phyloP scores from a whole-genome alignment of 2,797 vertebrate genomes.

The Chelmon rostratus region DNA sequence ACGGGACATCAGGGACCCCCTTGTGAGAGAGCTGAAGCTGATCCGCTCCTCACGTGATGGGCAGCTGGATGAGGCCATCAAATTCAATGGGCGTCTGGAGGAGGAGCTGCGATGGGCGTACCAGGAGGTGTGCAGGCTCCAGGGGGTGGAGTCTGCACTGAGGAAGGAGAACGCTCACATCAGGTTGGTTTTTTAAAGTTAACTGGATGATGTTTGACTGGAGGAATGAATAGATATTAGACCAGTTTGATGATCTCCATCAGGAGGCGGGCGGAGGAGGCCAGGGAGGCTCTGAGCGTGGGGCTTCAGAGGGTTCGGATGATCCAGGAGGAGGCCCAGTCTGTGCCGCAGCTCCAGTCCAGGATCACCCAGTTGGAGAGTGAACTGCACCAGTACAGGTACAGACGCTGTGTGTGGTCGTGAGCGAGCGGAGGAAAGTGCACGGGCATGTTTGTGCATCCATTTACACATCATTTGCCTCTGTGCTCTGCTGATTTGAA shows the following conservation, averaged over 20 bases:
- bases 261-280: constrained; percentile 84
- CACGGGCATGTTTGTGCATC: constrained; percentile 27
- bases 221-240: background rate
- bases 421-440: background rate
- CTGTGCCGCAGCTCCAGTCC: constrained; percentile 78
- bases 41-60: constrained; percentile 86
- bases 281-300: constrained; percentile 80
- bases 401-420: constrained; percentile 4
- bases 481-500: constrained; percentile 42
- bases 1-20: constrained; percentile 75
- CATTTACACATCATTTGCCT: constrained; percentile 62
- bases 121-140: constrained; percentile 75
- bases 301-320: constrained; percentile 81
- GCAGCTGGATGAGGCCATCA: constrained; percentile 87
- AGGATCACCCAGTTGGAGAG: constrained; percentile 78
- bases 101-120: constrained; percentile 82
- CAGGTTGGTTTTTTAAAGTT: constrained; percentile 60
- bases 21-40: constrained; percentile 84
- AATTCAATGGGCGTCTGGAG: constrained; percentile 83
- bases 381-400: constrained; percentile 80
- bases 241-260: constrained; percentile 23
- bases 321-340: constrained; percentile 83
- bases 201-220: background rate
- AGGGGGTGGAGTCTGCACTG: constrained; percentile 66
- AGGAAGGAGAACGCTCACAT: constrained; percentile 82